Percentiles rank a stretch among this genome's conserved stretches.
Evolutionary conservation across 2,888 invertebrate genomes (phyloP).

Genomic region (Phasia obesa): DNA sequence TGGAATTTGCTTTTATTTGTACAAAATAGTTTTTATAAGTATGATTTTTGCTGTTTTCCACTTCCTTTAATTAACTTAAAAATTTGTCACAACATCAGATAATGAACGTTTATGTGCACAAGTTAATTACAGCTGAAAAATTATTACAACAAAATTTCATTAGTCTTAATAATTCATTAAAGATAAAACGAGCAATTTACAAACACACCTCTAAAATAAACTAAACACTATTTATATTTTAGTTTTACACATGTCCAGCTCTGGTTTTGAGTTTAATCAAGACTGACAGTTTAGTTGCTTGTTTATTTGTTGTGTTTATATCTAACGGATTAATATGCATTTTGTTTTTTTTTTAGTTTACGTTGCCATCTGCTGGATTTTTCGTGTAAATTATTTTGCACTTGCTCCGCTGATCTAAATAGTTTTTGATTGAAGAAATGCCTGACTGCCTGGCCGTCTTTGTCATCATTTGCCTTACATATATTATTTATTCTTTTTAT

Average conservation of each 20-base stretch:
- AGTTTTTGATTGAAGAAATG: constrained; percentile 70
- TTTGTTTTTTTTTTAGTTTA: not conserved
- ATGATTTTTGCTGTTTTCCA: not conserved
- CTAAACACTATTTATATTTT: not conserved
- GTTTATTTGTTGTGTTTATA: constrained; percentile 15
- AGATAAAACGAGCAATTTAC: not conserved
- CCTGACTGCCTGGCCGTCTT: constrained; percentile 34
- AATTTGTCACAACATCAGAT: constrained; percentile 29
- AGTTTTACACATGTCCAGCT: constrained; percentile 26
- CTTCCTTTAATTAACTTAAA: constrained; percentile 13
- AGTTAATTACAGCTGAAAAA: constrained; percentile 55
- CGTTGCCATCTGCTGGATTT: constrained; percentile 50
- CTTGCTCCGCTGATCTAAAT: constrained; percentile 81
- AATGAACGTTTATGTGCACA: not conserved
- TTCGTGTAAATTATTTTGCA: constrained; percentile 79
- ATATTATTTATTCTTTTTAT: constrained; percentile 39
- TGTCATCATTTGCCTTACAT: constrained; percentile 16
- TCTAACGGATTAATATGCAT: constrained; percentile 50
- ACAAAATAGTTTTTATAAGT: not conserved
- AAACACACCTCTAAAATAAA: constrained; percentile 47
- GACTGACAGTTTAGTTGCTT: constrained; percentile 59
- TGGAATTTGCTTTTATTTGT: not conserved
- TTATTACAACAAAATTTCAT: constrained; percentile 62
- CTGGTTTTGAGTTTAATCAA: constrained; percentile 60
- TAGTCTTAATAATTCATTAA: constrained; percentile 42